phyloP scores from a whole-genome alignment of 2,888 invertebrate genomes.

The Tholera decimalis region DNA sequence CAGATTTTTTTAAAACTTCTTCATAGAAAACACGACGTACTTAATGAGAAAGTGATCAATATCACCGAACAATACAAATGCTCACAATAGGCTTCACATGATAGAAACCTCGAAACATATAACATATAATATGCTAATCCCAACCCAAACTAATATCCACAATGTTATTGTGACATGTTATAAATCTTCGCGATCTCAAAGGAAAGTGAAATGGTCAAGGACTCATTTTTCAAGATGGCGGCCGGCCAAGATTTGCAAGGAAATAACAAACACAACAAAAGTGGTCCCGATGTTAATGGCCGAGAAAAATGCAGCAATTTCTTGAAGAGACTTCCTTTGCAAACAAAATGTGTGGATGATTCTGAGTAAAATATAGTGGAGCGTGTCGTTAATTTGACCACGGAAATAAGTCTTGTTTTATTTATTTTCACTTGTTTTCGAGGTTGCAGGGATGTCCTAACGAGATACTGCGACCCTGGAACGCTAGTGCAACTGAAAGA shows the following conservation, averaged over 20 bases:
- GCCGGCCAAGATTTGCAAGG: slow-evolving; percentile 47
- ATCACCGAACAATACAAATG: slow-evolving; percentile 28
- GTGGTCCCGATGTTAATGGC: slow-evolving; percentile 36
- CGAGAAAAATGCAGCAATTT: slow-evolving; percentile 53
- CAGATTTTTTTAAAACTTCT: not conserved
- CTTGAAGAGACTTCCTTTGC: slow-evolving; percentile 26
- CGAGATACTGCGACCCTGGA: no score
- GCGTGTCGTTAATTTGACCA: slow-evolving; percentile 4
- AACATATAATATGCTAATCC: slow-evolving; percentile 48
- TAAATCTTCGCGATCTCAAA: slow-evolving; percentile 47
- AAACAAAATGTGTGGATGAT: slow-evolving; percentile 38
- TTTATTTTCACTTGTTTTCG: no score
- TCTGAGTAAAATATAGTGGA: slow-evolving; percentile 19
- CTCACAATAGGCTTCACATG: slow-evolving; percentile 27
- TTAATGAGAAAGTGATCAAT: slow-evolving; percentile 26
- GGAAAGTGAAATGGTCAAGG: slow-evolving; percentile 58
- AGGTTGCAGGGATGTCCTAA: no score
- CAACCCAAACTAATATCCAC: slow-evolving; percentile 40
- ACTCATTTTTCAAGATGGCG: slow-evolving; percentile 44
- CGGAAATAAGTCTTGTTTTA: no score
- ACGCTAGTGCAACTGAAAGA: no score
- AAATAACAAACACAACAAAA: slow-evolving; percentile 49
- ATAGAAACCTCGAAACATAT: slow-evolving; percentile 38
- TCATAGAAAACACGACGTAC: not conserved
- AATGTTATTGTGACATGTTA: slow-evolving; percentile 47